Base-by-base conservation (phyloP, 2,888 invertebrate species). In the Anthrax anthrax region DNA sequence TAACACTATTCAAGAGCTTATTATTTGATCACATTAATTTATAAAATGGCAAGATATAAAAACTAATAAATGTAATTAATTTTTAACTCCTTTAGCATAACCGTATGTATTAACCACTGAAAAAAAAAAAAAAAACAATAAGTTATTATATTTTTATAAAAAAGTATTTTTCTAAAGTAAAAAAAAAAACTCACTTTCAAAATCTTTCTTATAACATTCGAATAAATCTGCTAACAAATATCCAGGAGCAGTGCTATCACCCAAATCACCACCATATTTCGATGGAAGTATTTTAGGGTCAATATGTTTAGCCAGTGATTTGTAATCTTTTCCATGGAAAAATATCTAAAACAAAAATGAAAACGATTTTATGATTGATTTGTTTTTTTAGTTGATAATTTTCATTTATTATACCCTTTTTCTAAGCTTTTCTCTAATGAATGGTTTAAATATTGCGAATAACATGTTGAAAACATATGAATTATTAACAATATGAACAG, bases 401-500 rank as follows among this genome's bases (percentile, higher is more conserved):
- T n/a, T n/a, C n/a, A n/a, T n/a, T n/a, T n/a, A n/a, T n/a, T n/a
- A 70, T 65, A 81, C 81, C 59, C 90, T 75, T 49, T 80, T 81
- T 43, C 81, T 76, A 18, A 89, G 68, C 69, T 90, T 91, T 60
- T 88, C 86, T 52, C 82, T 74, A 54, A 92, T 70, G 62, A 92
- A 91, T 1, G 91, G 92, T 62, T 88, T 89, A 65, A 92, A 84
- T 46, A 94, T 73, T 10, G 84, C 79, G 58, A 84, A 91, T 4
- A 87, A 71, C 76, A 89, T 81, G 60, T 87, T 88, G 69, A 92
- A 91, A 50, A 90, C 74, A 53, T 76, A 79, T 0, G 91, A 85
- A 61, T 92, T 90, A 62, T 88, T 88, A n/a, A 92, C 72, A 43
- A 91, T 74, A 60, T 92, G 91, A 4, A 94, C 79, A 0, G 78